Evolutionary conservation across 2,888 invertebrate species (phyloP).

Genomic region (Trichopria drosophilae): DNA sequence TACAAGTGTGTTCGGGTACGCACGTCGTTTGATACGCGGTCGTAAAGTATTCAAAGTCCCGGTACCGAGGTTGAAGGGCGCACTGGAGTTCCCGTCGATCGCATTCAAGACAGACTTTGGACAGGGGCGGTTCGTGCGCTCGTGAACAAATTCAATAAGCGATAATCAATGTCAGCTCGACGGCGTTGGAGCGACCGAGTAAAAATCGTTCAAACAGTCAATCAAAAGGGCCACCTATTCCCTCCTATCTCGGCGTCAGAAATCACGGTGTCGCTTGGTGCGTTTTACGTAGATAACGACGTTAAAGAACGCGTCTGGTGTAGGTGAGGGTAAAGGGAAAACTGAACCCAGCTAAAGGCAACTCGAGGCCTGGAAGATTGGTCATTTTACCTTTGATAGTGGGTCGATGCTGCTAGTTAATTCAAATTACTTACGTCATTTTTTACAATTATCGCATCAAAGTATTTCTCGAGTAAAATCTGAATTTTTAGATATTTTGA

Average conservation of each 20-base stretch:
- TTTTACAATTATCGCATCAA: too few relatives aligned
- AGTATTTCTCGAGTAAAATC: too few relatives aligned
- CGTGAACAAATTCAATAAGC: conserved; percentile 55
- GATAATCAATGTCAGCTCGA: conserved; percentile 55
- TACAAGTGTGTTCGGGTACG: too few relatives aligned
- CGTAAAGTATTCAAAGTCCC: conserved; percentile 32
- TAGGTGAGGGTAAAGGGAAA: too few relatives aligned
- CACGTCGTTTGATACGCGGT: conserved; percentile 29
- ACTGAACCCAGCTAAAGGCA: too few relatives aligned
- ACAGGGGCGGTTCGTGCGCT: conserved; percentile 39
- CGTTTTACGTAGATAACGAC: conserved; percentile 34
- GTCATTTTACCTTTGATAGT: too few relatives aligned
- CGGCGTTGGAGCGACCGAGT: conserved; percentile 46
- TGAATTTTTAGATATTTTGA: too few relatives aligned
- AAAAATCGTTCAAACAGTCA: conserved; percentile 58
- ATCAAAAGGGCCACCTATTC: conserved; percentile 47
- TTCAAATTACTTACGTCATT: too few relatives aligned
- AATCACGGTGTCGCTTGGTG: conserved; percentile 10
- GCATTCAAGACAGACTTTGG: conserved; percentile 43
- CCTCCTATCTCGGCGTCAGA: conserved; percentile 23
- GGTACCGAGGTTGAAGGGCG: conserved; percentile 35
- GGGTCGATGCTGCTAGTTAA: too few relatives aligned
- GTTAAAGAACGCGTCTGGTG: conserved; percentile 43
- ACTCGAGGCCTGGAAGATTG: too few relatives aligned
- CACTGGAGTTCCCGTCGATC: conserved; percentile 30